phyloP scores from a whole-genome alignment of 2,888 invertebrate species.

The Sepiola atlantica region DNA sequence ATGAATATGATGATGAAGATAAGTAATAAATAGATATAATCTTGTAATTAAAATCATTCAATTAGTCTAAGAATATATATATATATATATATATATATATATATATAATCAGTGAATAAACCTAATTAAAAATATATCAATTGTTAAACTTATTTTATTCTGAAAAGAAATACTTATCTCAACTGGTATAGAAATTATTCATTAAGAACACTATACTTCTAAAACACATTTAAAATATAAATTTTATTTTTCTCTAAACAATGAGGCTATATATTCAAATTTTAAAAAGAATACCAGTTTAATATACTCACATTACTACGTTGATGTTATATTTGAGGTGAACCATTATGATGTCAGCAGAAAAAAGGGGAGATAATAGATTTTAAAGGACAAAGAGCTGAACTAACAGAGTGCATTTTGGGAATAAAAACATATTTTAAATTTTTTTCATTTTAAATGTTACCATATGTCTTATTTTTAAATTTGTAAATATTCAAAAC shows the following conservation, averaged over 20 bases:
- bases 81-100: not conserved
- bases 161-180: not conserved
- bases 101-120: not conserved
- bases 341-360: not conserved
- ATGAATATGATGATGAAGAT: not conserved
- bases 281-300: not conserved
- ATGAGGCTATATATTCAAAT: not conserved
- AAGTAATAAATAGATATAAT: not conserved
- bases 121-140: not conserved
- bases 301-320: not conserved
- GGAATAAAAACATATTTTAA: not conserved
- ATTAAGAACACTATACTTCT: not conserved
- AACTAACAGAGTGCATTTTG: not conserved
- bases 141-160: not conserved
- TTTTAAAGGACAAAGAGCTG: not conserved
- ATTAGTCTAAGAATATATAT: no score
- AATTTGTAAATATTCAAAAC: not conserved
- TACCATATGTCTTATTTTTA: not conserved
- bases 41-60: not conserved
- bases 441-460: not conserved
- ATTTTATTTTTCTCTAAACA: not conserved
- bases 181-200: not conserved
- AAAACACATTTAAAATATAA: not conserved
- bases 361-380: not conserved
- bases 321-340: not conserved